A percentile compares a stretch with the other conserved stretches of the same genome.
phyloP scores from a whole-genome alignment of 2,797 vertebrate genomes.

The Sebastes vulpes region DNA sequence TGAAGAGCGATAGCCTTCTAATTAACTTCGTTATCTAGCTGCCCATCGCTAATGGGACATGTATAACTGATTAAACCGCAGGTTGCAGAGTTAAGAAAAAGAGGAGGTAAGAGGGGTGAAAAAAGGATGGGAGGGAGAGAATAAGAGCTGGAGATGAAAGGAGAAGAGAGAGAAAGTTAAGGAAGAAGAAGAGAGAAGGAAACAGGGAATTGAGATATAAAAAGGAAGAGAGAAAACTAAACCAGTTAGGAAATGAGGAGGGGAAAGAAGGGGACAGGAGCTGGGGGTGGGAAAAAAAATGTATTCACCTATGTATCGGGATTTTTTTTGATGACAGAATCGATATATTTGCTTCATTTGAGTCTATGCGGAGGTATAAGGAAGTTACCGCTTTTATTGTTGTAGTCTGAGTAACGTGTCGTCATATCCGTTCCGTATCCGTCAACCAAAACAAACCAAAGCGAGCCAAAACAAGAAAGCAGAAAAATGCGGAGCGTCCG shows the following conservation, averaged over 20 bases:
- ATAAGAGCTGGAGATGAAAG: neutral
- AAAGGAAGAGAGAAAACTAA: neutral
- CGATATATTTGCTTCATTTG: too few relatives aligned
- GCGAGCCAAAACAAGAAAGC: too few relatives aligned
- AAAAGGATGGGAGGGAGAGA: neutral
- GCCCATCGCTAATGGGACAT: constrained; percentile 44
- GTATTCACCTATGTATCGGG: too few relatives aligned
- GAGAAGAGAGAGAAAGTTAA: neutral
- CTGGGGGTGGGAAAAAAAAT: too few relatives aligned
- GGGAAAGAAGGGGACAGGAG: neutral
- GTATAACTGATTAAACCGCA: constrained; percentile 35
- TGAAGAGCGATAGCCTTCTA: constrained; percentile 58
- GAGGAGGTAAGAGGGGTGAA: neutral
- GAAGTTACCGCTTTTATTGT: too few relatives aligned
- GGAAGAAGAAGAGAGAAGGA: neutral
- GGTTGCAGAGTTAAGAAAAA: constrained; percentile 14
- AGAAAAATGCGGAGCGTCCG: too few relatives aligned
- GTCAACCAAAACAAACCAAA: too few relatives aligned
- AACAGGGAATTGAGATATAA: neutral
- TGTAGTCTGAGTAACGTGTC: too few relatives aligned
- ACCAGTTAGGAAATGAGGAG: neutral
- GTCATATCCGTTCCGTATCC: too few relatives aligned
- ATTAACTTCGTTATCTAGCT: constrained; percentile 67
- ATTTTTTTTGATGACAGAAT: too few relatives aligned
- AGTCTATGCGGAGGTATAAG: too few relatives aligned